Evolutionary conservation across 2,888 invertebrate genomes (phyloP).

Genomic region (Choreutis nemorana): DNA sequence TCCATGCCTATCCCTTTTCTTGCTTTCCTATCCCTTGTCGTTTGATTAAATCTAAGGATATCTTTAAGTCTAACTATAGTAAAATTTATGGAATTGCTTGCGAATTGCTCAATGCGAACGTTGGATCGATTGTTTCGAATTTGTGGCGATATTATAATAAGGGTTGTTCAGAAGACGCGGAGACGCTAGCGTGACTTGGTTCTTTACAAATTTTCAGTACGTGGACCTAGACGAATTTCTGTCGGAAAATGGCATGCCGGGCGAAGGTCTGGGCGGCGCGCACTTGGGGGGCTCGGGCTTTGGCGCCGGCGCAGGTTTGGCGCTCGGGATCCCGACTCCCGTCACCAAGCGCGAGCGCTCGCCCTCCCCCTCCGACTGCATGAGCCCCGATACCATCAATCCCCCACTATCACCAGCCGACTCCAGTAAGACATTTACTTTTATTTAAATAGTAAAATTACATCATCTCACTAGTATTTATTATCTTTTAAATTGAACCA

Average conservation of each 20-base stretch:
- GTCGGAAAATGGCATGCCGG: conserved; percentile 92
- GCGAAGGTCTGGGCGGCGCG: conserved; percentile 75
- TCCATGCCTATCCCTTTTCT: conserved; percentile 9
- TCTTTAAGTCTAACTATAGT: conserved; percentile 2
- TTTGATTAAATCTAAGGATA: no score
- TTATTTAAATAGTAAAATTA: background rate
- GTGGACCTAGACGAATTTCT: conserved; percentile 97
- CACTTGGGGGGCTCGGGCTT: conserved; percentile 72
- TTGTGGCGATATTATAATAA: background rate
- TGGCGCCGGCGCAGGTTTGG: conserved; percentile 64
- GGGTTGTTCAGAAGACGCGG: no score
- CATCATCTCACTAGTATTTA: background rate
- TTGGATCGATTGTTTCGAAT: background rate
- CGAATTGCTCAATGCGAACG: conserved; percentile 8
- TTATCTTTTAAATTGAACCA: no score
- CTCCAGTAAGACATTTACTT: conserved; percentile 75
- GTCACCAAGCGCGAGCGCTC: conserved; percentile 88
- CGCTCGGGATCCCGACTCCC: conserved; percentile 69
- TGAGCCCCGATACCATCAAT: conserved; percentile 89
- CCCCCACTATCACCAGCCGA: conserved; percentile 89
- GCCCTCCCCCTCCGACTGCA: conserved; percentile 87
- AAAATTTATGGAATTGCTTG: conserved; percentile 4
- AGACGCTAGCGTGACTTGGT: no score
- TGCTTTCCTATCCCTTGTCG: conserved; percentile 7
- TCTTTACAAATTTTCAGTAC: conserved; percentile 82